phyloP scores from a whole-genome alignment of 1,140 invertebrate genomes.

The Thaumetopoea pityocampa region DNA sequence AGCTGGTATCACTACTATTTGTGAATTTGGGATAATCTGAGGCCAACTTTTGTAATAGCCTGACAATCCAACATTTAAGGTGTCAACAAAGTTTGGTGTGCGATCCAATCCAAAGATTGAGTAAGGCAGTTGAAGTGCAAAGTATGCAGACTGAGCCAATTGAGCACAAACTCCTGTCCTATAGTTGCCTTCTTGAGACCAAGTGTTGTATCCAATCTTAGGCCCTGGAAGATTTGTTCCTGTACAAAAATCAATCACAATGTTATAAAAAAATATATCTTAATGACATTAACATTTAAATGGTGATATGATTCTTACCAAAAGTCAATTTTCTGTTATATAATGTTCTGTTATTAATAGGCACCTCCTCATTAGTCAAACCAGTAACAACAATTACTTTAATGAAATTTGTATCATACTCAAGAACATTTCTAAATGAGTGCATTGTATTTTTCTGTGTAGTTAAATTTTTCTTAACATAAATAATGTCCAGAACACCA shows the following conservation, averaged over 20 bases:
- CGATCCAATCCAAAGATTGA: conserved; percentile 96
- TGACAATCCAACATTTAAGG: conserved; percentile 88
- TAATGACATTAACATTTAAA: conserved; percentile 8
- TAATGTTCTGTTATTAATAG: conserved; percentile 81
- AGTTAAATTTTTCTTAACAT: conserved; percentile 80
- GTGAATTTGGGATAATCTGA: conserved; percentile 98
- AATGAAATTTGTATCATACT: conserved; percentile 96
- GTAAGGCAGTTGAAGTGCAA: conserved; percentile 94
- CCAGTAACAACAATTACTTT: conserved; percentile 96
- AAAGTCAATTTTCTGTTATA: conserved; percentile 87
- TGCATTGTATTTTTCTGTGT: conserved; percentile 77
- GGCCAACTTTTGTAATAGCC: conserved; percentile 85
- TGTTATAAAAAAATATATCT: background rate
- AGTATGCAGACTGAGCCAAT: conserved; percentile 94
- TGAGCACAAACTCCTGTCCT: conserved; percentile 89
- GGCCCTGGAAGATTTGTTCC: conserved; percentile 93
- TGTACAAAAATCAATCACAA: conserved; percentile 40
- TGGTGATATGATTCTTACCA: conserved; percentile 57
- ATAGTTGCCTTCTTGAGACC: conserved; percentile 86
- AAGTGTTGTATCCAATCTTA: conserved; percentile 90
- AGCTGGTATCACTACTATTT: conserved; percentile 96
- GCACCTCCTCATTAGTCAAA: conserved; percentile 82
- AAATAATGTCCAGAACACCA: conserved; percentile 86
- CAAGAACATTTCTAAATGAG: conserved; percentile 91
- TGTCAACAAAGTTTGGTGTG: conserved; percentile 98